A percentile compares a stretch with the other conserved stretches of the same genome.
phyloP scores from a whole-genome alignment of 2,113 vertebrate species.

The Trinectes maculatus region DNA sequence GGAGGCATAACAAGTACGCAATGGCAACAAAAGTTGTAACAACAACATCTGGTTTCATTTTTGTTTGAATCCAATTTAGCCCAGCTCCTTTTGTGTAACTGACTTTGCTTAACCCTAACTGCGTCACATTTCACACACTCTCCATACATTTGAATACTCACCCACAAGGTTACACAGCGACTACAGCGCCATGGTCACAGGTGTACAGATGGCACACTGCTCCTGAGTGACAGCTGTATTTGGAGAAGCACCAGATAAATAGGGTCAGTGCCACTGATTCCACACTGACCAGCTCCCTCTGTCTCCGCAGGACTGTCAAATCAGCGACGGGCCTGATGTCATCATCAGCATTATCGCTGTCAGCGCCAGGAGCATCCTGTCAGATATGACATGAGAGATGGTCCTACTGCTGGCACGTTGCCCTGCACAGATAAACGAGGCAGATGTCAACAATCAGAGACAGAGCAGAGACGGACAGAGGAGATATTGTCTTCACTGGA shows the following conservation, averaged over 20 bases:
- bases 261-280: conserved; percentile 10
- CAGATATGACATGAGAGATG: conserved; percentile 36
- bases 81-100: no score
- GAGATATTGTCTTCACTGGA: conserved; percentile 48
- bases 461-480: conserved; percentile 49
- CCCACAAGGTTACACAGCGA: conserved; percentile 17
- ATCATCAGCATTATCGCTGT: conserved; percentile 19
- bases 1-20: conserved; percentile 30
- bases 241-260: conserved; percentile 31
- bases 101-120: no score
- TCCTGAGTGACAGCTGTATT: conserved; percentile 18
- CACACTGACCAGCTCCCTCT: conserved; percentile 34
- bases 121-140: not conserved
- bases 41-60: conserved; percentile 3
- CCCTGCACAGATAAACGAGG: conserved; percentile 36
- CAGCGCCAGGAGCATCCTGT: conserved; percentile 39
- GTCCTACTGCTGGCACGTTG: conserved; percentile 24
- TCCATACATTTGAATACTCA: conserved; percentile 43
- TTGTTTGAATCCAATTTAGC: conserved; percentile 3
- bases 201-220: conserved; percentile 28
- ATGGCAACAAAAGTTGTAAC: conserved; percentile 28
- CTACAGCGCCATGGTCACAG: conserved; percentile 24
- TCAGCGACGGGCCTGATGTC: conserved; percentile 26
- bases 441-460: conserved; percentile 10
- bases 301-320: conserved; percentile 36